Evolutionary conservation across 1,140 invertebrate genomes (phyloP).

Genomic region (Lepidurus packardi): DNA sequence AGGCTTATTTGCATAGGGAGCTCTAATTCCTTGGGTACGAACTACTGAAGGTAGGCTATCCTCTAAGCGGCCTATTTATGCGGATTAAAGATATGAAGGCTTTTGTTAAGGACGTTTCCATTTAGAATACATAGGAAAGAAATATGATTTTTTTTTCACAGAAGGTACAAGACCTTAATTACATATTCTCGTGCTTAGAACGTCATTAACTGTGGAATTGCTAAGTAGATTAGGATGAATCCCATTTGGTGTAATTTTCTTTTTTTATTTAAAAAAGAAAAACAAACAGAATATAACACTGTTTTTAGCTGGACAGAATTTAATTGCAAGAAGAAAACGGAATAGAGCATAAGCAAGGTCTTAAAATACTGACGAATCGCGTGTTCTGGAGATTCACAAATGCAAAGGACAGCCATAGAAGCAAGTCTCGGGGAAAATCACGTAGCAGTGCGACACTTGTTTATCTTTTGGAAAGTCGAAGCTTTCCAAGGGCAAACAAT

Average conservation of each 20-base stretch:
- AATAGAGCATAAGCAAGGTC: neutral
- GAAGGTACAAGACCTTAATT: neutral
- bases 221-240: too few relatives aligned
- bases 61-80: neutral
- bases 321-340: neutral
- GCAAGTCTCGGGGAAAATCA: constrained; percentile 9
- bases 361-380: constrained; percentile 19
- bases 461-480: neutral
- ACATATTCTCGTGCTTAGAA: neutral
- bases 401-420: neutral
- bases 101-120: too few relatives aligned
- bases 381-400: neutral
- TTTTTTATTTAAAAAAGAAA: neutral
- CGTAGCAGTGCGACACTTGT: neutral
- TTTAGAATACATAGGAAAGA: too few relatives aligned
- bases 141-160: too few relatives aligned
- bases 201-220: neutral
- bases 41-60: neutral
- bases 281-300: neutral
- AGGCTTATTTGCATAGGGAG: constrained; percentile 1
- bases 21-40: neutral
- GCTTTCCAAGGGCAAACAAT: neutral
- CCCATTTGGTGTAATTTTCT: neutral
- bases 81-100: neutral
- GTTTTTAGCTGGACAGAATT: neutral